Percentiles rank a stretch among this genome's conserved stretches.
Conservation (phyloP, 2,888 invertebrate species). For the Anoplius nigerrimus region DNA sequence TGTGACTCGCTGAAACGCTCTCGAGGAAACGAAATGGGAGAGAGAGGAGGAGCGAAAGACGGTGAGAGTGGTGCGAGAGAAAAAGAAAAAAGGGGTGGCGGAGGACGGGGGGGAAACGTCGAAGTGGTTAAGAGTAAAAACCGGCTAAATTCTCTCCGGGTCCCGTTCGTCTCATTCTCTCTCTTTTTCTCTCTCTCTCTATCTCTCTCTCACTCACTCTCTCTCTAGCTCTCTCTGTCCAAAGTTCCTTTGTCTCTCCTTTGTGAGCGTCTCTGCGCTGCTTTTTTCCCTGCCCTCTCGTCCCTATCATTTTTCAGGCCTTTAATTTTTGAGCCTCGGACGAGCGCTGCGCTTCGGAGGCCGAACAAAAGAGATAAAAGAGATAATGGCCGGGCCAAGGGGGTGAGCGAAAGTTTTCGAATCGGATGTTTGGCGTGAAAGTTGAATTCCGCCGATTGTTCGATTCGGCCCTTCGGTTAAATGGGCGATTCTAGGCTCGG, state of each 20-base stretch:
- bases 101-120: not conserved
- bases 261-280: not conserved
- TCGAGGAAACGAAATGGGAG: not conserved
- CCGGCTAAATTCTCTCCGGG: not conserved
- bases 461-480: too few species aligned
- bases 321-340: too few species aligned
- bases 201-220: not conserved
- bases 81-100: not conserved
- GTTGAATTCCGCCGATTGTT: too few species aligned
- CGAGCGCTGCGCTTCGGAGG: too few species aligned
- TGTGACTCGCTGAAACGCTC: too few species aligned
- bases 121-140: not conserved
- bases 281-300: not conserved
- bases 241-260: slow-evolving; percentile 3
- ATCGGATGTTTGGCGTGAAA: too few species aligned
- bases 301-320: not conserved
- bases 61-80: not conserved
- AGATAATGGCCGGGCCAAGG: too few species aligned
- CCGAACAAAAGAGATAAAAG: too few species aligned
- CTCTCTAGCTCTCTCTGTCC: not conserved
- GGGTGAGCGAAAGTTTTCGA: too few species aligned
- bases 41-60: not conserved
- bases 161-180: not conserved
- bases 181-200: not conserved
- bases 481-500: too few species aligned